Conservation (phyloP, 2,113 vertebrate genomes). For the Geothlypis trichas region DNA sequence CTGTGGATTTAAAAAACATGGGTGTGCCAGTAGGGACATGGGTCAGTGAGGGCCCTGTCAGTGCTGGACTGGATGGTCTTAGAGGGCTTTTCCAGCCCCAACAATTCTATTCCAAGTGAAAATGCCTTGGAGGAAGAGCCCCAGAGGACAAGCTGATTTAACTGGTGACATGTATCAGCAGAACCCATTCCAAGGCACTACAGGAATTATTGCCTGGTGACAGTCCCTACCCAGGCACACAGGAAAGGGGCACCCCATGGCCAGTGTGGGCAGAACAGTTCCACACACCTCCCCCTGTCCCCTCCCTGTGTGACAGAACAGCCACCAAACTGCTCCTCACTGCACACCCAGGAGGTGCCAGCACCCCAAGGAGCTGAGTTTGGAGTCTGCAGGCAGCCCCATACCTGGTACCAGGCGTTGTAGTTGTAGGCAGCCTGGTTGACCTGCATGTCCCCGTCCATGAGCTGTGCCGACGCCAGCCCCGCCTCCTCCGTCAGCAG, state of each 20-base stretch:
- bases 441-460: slow-evolving; percentile 84
- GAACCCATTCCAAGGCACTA: rapidly evolving
- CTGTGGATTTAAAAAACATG: neutral
- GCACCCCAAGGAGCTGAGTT: rapidly evolving
- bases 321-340: neutral
- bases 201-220: neutral
- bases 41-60: neutral
- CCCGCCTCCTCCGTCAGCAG: slow-evolving; percentile 84
- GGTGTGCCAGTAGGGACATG: neutral
- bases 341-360: no score
- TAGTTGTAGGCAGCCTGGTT: slow-evolving; percentile 93
- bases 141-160: neutral
- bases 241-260: neutral
- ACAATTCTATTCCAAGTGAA: neutral
- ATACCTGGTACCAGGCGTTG: slow-evolving; percentile 91
- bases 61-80: neutral
- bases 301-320: neutral
- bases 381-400: rapidly evolving
- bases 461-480: slow-evolving; percentile 71
- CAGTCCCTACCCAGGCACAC: neutral
- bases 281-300: neutral
- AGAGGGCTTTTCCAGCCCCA: neutral
- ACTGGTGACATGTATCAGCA: neutral
- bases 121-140: rapidly evolving
- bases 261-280: rapidly evolving